Evolutionary conservation across 2,888 invertebrate genomes (phyloP), one percentile per base, ranked within the genome.

Genomic region (Drosophila phalerata): DNA sequence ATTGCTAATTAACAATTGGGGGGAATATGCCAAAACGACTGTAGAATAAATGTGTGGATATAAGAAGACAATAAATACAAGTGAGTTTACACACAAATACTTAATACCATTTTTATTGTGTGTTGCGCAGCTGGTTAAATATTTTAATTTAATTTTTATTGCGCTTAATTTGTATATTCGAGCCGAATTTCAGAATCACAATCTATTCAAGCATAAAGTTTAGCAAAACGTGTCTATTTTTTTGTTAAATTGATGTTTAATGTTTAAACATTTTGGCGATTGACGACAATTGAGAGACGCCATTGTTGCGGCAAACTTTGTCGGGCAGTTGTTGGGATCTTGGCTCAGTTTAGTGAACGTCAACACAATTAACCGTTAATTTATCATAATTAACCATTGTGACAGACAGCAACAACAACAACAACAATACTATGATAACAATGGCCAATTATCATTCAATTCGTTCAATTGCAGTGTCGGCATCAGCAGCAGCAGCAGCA

Each of bases 311-410:
- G 56, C 17, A 28, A 42, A 42, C 38, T 48, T 40, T 53, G 53
- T 38, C 25, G 55, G 10, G 11, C 25, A 17, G 37, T 47, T 17
- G 48, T n/a, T 34, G 17, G 38, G 51, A 22, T 34, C 71, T 70
- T 66, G 55, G 70, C 65, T 81, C 85, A 69, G 79, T 78, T 84
- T 70, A 86, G 87, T 81, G 72, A 86, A 89, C 82, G 84, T 86
- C 90, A 86, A 89, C 79, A 86, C 86, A 86, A 86, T 86, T 89
- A 88, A 79, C 89, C 57, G 74, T 74, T 86, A 86, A 86, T 86
- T 86, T 89, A 86, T 88, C 90, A 86, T 89, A 86, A 86, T 86
- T 86, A 86, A 89, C 66, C 88, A 89, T 88, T 89, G 90, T 86
- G 72, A 64, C 49, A 63, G 84, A 69, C 73, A 71, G 79, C 60